Conservation (phyloP, 2,888 invertebrate genomes). For the Phortica okadai region DNA sequence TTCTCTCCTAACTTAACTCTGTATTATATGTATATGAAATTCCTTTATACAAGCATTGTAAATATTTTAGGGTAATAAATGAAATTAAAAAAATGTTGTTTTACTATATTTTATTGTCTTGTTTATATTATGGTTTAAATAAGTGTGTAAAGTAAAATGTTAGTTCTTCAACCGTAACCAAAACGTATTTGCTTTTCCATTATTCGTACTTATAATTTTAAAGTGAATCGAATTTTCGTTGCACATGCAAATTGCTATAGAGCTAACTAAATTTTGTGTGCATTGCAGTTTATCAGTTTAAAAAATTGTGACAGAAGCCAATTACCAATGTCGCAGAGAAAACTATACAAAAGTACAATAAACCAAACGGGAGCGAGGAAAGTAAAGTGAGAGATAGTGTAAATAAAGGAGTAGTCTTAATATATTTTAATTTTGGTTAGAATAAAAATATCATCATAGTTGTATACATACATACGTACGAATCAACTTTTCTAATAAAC, state of each 20-base stretch:
- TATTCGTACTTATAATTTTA: too few relatives aligned
- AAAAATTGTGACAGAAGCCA: background rate
- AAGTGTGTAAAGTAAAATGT: too few relatives aligned
- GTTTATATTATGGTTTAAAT: too few relatives aligned
- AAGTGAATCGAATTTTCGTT: background rate
- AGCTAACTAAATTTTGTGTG: conserved; percentile 2
- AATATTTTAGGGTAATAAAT: too few relatives aligned
- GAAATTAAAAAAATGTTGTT: too few relatives aligned
- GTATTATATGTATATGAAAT: too few relatives aligned
- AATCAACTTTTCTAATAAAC: conserved; percentile 18
- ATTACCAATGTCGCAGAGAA: background rate
- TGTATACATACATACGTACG: background rate
- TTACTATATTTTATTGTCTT: too few relatives aligned
- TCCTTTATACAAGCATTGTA: too few relatives aligned
- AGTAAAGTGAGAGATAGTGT: background rate
- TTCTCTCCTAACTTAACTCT: too few relatives aligned
- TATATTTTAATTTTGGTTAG: background rate
- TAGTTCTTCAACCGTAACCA: too few relatives aligned
- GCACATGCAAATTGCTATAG: background rate
- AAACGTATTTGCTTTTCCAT: too few relatives aligned
- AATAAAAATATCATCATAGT: background rate
- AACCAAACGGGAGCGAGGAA: background rate
- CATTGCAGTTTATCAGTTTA: background rate
- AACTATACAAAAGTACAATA: background rate
- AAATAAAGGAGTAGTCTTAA: background rate